Percentiles rank a stretch among this genome's conserved stretches.
These are phyloP conservation scores for Noctua pronuba DNA, from an alignment of 2,888 invertebrate genomes.

Conservation along the genomic window DNA sequence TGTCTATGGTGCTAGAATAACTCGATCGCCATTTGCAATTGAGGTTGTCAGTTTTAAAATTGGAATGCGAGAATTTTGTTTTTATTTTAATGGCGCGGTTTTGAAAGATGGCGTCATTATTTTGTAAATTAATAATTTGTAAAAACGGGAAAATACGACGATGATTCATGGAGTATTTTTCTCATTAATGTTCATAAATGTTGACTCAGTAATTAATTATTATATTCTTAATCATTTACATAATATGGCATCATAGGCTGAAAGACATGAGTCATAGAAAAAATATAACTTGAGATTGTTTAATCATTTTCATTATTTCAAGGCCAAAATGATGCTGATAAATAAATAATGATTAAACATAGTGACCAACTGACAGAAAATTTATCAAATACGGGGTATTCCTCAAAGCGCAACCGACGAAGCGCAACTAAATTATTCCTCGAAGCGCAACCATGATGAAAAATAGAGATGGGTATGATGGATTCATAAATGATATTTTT, in stretches of 20 bases:
- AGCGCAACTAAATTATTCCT: no score
- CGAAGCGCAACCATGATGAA: no score
- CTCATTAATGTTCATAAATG: background rate
- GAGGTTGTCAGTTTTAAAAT: constrained; percentile 21
- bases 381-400: background rate
- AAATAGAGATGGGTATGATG: no score
- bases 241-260: background rate
- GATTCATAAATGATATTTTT: no score
- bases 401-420: no score
- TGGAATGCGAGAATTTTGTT: constrained; percentile 14
- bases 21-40: constrained; percentile 32
- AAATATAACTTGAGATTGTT: background rate
- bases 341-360: background rate
- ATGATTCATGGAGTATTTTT: constrained; percentile 19
- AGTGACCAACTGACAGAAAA: background rate
- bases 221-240: constrained; percentile 12
- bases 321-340: background rate
- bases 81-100: background rate
- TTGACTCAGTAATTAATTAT: constrained; percentile 29
- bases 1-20: background rate
- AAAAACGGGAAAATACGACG: background rate
- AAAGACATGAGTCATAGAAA: background rate
- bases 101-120: background rate
- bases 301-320: background rate
- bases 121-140: background rate